Evolutionary conservation across 2,888 invertebrate species (phyloP), one percentile per base, ranked within the genome.

Genomic region (Lepeophtheirus nordmannii): DNA sequence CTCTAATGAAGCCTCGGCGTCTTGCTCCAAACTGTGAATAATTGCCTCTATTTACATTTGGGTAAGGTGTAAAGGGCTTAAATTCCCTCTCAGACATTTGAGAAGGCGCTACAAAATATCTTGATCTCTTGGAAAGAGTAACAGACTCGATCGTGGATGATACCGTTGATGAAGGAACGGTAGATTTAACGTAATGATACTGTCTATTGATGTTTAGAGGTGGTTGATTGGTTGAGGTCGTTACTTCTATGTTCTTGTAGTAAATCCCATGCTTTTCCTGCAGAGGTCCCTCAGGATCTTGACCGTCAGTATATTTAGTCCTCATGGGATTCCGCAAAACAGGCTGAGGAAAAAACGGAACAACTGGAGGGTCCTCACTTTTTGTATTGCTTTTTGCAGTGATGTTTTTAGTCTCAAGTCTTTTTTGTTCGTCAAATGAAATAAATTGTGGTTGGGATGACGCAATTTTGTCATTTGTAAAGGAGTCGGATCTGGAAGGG

Each of bases 231-330:
- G 53, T 46, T 14, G 53, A 46, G n/a, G 53, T 46, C 5, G 53
- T 46, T 14, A 2, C n/a, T 17, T 46, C 53, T 1, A 2, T 46
- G 8, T 17, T 46, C 8, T 17, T 46, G 53, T 46, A 46, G 8
- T 46, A 46, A n/a, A 46, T 17, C 2, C 53, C 53, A 46, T 46
- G 53, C 17, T 46, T 46, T 17, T 46, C 53, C 14, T 14, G 14
- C 3, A 46, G 53, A n/a, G 53, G 53, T 46, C 53, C 53, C 8
- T 46, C 53, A n/a, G 53, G 53, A 17, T 46, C 53, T 17, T 46
- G 53, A 46, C 53, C 53, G 53, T 46, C 53, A 14, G 53, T 46
- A 46, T 46, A 46, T 17, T 46, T 46, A n/a, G 53, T 46, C 5
- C 53, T 14, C 5, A 46, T 14, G 8, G 14, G 53, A 8, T 46